Evolutionary conservation across 2,113 vertebrate species (phyloP).

Genomic region (Trematomus loennbergii): DNA sequence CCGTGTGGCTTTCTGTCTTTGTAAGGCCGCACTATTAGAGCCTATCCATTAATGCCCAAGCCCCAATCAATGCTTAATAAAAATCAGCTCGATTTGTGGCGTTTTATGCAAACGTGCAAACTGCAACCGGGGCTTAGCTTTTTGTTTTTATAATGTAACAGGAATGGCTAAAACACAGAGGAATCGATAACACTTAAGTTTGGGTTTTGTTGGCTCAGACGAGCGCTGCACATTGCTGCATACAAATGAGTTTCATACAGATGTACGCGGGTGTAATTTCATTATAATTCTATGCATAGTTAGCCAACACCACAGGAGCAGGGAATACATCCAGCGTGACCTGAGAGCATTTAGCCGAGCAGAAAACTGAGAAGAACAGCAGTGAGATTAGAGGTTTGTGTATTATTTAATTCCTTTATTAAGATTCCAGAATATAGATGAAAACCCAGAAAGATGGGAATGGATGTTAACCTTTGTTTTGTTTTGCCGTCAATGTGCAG

Average conservation of each 20-base stretch:
- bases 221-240: constrained; percentile 69
- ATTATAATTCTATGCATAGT: constrained; percentile 73
- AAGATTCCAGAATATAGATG: no score
- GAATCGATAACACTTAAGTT: constrained; percentile 82
- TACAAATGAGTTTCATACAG: constrained; percentile 71
- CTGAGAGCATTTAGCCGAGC: constrained; percentile 39
- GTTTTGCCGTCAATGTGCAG: no score
- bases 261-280: constrained; percentile 72
- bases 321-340: constrained; percentile 53
- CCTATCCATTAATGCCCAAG: constrained; percentile 83
- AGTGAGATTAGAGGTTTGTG: no score
- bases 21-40: constrained; percentile 84
- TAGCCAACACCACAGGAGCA: constrained; percentile 51
- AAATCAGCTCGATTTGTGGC: constrained; percentile 80
- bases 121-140: constrained; percentile 60
- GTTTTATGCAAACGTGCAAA: constrained; percentile 80
- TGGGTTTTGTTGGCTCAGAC: constrained; percentile 72
- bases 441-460: no score
- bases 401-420: no score
- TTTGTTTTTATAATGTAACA: constrained; percentile 78
- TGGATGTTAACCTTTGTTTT: no score
- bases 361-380: neutral
- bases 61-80: constrained; percentile 84
- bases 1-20: constrained; percentile 85
- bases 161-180: constrained; percentile 76